Percentiles rank a stretch among this genome's conserved stretches.
These are phyloP conservation scores for Nephotettix cincticeps DNA, from an alignment of 1,140 invertebrate genomes.

Conservation along the genomic window DNA sequence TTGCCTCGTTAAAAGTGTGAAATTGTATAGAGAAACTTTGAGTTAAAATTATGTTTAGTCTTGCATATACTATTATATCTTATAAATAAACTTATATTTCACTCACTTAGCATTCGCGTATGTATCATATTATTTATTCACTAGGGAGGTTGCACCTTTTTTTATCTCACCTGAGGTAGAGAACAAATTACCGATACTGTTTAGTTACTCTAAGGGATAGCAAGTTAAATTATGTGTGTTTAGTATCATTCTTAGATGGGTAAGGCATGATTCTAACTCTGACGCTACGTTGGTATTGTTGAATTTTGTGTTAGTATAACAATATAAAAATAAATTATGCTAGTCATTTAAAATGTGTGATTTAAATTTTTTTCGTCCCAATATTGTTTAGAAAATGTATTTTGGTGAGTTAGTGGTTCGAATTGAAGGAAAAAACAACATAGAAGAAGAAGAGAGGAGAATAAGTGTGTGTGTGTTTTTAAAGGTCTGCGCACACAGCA, in stretches of 20 bases:
- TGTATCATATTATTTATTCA: background rate
- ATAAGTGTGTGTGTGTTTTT: too few relatives aligned
- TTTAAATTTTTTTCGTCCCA: background rate
- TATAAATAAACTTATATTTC: too few relatives aligned
- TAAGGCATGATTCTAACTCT: constrained; percentile 1
- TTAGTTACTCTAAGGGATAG: background rate
- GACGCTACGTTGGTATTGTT: background rate
- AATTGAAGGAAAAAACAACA: too few relatives aligned
- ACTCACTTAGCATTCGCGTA: too few relatives aligned
- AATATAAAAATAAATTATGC: constrained; percentile 8
- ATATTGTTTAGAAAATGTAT: too few relatives aligned
- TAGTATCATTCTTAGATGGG: constrained; percentile 3
- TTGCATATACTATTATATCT: too few relatives aligned
- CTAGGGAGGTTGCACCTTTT: background rate
- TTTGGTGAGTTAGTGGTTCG: too few relatives aligned
- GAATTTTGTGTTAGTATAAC: background rate
- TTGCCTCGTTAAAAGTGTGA: too few relatives aligned
- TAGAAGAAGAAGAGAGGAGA: too few relatives aligned
- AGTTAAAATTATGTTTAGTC: too few relatives aligned
- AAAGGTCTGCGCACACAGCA: too few relatives aligned
- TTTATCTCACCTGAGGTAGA: background rate
- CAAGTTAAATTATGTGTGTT: background rate
- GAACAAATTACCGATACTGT: background rate
- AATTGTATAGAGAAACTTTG: too few relatives aligned
- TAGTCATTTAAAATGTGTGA: background rate